A percentile compares a stretch with the other conserved stretches of the same genome.
phyloP scores from a whole-genome alignment of 2,797 vertebrate genomes.

The Lithobates pipiens region DNA sequence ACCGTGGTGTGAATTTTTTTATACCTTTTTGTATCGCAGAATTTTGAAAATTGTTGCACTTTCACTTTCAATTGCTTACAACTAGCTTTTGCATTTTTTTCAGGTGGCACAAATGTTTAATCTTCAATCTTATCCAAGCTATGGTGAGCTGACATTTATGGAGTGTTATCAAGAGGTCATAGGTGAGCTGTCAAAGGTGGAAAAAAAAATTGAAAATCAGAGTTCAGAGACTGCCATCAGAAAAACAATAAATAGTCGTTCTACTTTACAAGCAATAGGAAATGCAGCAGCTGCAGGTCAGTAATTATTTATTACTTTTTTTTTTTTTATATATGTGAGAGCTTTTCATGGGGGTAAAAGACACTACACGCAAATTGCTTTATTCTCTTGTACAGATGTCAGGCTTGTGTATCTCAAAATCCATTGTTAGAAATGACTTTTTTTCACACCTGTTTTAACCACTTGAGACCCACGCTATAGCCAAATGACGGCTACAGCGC shows the following conservation, averaged over 20 bases:
- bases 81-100: not conserved
- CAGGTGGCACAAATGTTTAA: constrained; percentile 91
- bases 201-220: constrained; percentile 92
- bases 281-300: constrained; percentile 94
- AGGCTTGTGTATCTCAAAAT: not conserved
- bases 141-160: constrained; percentile 91
- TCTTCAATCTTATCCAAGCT: constrained; percentile 81
- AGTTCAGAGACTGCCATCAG: constrained; percentile 78
- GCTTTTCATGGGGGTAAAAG: no score
- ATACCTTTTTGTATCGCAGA: no score
- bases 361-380: no score
- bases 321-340: no score
- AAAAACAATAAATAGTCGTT: constrained; percentile 83
- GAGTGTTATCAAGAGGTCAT: constrained; percentile 90
- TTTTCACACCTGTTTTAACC: no score
- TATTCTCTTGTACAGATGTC: not conserved
- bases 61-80: no score
- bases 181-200: constrained; percentile 85
- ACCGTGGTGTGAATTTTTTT: no score
- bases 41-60: no score
- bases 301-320: not conserved
- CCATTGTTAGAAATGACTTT: no score
- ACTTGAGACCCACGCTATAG: no score
- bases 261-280: constrained; percentile 92
- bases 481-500: no score